Percentiles rank a stretch among this genome's conserved stretches.
These are phyloP conservation scores for Scomber colias DNA, from an alignment of 2,113 vertebrate species.

Conservation along the genomic window DNA sequence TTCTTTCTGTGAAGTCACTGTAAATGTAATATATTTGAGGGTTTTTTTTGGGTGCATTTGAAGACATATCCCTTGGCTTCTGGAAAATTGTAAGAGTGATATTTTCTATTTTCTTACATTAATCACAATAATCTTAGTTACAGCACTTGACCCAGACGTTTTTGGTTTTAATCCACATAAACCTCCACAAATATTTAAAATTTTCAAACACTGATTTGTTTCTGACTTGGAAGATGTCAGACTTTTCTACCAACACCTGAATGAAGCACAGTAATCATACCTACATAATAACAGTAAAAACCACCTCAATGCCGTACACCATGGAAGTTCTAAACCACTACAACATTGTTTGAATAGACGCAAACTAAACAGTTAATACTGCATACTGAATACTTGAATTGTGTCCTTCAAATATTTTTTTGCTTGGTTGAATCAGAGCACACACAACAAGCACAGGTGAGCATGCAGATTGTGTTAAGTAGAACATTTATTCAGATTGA, in stretches of 20 bases:
- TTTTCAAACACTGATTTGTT: background rate
- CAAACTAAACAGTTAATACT: no score
- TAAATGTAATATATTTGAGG: background rate
- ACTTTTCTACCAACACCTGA: no score
- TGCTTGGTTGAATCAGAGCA: background rate
- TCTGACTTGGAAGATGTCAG: no score
- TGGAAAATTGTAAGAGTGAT: no score
- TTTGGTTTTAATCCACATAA: background rate
- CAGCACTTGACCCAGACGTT: background rate
- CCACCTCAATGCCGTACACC: background rate
- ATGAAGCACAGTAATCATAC: no score
- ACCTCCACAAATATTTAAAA: background rate
- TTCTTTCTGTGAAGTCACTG: background rate
- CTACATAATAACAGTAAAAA: no score
- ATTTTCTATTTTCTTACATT: no score
- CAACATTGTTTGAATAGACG: no score
- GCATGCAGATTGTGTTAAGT: background rate
- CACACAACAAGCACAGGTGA: background rate
- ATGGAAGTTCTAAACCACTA: no score
- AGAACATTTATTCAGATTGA: conserved; percentile 12
- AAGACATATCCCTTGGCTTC: no score
- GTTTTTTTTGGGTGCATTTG: background rate
- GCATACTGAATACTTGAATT: no score
- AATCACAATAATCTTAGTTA: background rate
- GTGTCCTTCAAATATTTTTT: no score